Percentiles rank a stretch among this genome's conserved stretches.
phyloP scores from a whole-genome alignment of 1,140 invertebrate genomes.

The Drosophila ironensis region DNA sequence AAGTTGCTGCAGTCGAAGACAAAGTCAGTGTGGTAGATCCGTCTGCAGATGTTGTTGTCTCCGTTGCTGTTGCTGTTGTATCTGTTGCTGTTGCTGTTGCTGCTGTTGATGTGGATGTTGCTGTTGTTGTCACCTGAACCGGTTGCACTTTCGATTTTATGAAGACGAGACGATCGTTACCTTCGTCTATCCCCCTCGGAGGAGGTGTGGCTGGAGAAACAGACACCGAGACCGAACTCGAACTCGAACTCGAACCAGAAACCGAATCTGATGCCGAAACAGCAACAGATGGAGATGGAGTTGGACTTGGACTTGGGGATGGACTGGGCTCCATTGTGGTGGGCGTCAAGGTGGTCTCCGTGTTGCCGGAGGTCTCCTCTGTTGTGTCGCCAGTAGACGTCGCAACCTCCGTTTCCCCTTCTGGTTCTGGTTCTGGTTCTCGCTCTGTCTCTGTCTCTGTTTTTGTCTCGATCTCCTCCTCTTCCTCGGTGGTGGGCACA shows the following conservation, averaged over 20 bases:
- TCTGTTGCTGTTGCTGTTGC: conserved; percentile 22
- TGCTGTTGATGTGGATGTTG: conserved; percentile 4
- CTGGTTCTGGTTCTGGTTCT: too few species aligned
- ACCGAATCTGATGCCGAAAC: background rate
- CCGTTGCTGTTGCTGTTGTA: conserved; percentile 18
- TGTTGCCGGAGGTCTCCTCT: conserved; percentile 9
- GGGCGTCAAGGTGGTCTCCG: background rate
- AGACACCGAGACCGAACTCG: too few species aligned
- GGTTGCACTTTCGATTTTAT: conserved; percentile 82
- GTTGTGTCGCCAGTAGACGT: conserved; percentile 6
- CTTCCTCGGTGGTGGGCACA: conserved; percentile 14
- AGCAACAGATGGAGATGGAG: background rate
- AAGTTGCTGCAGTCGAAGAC: conserved; percentile 23
- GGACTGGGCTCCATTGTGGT: conserved; percentile 8
- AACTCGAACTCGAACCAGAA: too few species aligned
- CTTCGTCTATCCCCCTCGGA: conserved; percentile 24
- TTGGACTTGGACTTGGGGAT: conserved; percentile 5
- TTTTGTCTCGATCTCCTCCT: conserved; percentile 2
- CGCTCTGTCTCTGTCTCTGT: background rate
- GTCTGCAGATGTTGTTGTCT: background rate
- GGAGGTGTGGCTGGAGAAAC: conserved; percentile 4
- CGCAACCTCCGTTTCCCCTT: background rate
- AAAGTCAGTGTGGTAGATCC: conserved; percentile 14
- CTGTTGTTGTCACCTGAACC: conserved; percentile 63
- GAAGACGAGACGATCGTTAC: conserved; percentile 50